phyloP scores from a whole-genome alignment of 2,797 vertebrate species.

The Pteronotus mesoamericanus region DNA sequence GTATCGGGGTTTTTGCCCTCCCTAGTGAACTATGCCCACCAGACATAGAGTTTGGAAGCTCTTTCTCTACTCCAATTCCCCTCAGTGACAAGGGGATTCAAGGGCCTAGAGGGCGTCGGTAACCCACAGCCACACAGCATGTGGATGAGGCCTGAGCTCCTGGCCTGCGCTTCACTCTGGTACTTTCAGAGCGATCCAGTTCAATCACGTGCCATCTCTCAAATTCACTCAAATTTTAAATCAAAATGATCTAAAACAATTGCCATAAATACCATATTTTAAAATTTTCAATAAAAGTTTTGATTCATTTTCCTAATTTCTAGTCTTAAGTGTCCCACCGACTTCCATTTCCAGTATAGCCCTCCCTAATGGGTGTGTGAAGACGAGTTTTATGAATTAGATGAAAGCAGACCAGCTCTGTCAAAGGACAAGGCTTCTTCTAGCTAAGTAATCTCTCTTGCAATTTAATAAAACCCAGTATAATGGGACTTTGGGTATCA shows the following conservation, averaged over 20 bases:
- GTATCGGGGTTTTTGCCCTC: fast-evolving
- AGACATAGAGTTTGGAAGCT: neutral
- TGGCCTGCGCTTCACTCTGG: neutral
- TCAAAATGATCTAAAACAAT: neutral
- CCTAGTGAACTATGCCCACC: neutral
- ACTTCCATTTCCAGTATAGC: neutral
- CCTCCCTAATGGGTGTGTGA: neutral
- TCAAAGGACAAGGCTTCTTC: neutral
- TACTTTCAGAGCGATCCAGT: neutral
- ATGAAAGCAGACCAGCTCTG: neutral
- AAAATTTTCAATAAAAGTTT: neutral
- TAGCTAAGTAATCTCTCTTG: neutral
- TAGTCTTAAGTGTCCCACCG: neutral
- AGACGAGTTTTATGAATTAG: neutral
- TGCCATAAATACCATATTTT: neutral
- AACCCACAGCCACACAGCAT: fast-evolving
- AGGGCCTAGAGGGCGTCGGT: fast-evolving
- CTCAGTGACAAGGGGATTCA: neutral
- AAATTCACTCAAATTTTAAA: neutral
- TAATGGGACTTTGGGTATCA: neutral
- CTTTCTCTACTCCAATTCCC: neutral
- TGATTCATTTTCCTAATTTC: neutral
- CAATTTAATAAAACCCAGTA: neutral
- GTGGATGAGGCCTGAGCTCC: neutral
- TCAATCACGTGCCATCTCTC: neutral